Base-by-base conservation (phyloP, 23 tunicate genomes). In the Trididemnum nubilum region DNA sequence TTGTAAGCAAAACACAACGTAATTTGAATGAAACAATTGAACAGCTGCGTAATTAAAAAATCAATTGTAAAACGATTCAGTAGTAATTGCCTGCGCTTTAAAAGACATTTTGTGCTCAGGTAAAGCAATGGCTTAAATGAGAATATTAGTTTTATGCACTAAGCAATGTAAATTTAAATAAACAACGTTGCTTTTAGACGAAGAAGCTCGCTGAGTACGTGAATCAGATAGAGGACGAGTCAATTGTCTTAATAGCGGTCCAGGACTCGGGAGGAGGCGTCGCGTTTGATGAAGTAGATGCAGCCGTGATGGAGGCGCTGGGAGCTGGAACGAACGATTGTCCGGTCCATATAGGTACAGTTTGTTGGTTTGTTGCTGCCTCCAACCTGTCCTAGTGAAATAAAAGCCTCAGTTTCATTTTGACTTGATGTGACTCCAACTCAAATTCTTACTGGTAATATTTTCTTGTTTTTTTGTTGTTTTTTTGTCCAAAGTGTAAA, bases 271-370 rank as follows among this genome's bases (percentile, higher is more conserved):
- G 84, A 21, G 37, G 36, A 0, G 93, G 83, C 1, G 52, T 52
- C 0, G 52, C 73, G 18, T 93, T 93, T 76, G 89, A 80, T 65
- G 98, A 88, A 34, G 57, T 30, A 66, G 93, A 87, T 69, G 92
- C 89, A 24, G 98, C 86, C 1, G 90, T 83, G 30, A 87, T 93
- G 98, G 98, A 93, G 81, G 38, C 75, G 22, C 37, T 93, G 54
- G 98, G 98, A 67, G 98, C 98, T 9, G 92, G 93, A 31, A 83
- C 94, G 29, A 78, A 36, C 0, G 78, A 75, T 57, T 93, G 98
- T 58, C 98, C 98, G 2, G 65, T 87, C 25, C 59, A 29, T 35
- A 27, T 80, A 36, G 73, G 84, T 80, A 57, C n/a, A n/a, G n/a
- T n/a, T n/a, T n/a, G n/a, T n/a, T n/a, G n/a, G n/a, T n/a, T n/a